Evolutionary conservation across 2,888 invertebrate genomes (phyloP).

Genomic region (Actias luna): DNA sequence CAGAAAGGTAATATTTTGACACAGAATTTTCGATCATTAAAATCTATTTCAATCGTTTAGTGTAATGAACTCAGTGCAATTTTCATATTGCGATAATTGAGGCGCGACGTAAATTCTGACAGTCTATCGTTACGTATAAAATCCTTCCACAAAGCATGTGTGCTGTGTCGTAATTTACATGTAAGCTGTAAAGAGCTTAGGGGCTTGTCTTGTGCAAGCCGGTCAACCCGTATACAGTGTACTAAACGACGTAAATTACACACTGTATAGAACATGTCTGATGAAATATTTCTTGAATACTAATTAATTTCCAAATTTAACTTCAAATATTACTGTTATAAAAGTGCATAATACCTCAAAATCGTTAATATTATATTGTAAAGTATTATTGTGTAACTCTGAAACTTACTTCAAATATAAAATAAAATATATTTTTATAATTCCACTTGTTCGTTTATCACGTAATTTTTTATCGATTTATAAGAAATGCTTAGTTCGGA

Average conservation of each 20-base stretch:
- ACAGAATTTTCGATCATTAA: conserved; percentile 18
- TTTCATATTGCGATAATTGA: conserved; percentile 20
- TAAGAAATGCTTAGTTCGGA: no score
- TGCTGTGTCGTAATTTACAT: conserved; percentile 61
- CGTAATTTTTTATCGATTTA: no score
- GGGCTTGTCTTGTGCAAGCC: conserved; percentile 67
- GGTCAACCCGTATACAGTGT: conserved; percentile 41
- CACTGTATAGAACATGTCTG: conserved; percentile 49
- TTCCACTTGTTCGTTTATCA: no score
- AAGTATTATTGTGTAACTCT: background rate
- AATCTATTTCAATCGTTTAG: conserved; percentile 36
- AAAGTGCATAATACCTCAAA: background rate
- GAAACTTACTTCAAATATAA: background rate
- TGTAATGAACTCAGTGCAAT: conserved; percentile 30
- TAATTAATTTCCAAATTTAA: conserved; percentile 34
- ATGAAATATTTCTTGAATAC: conserved; percentile 42
- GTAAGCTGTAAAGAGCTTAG: conserved; percentile 63
- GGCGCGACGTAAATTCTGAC: conserved; percentile 20
- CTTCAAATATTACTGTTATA: conserved; percentile 21
- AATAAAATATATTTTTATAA: background rate
- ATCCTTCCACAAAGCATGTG: conserved; percentile 37
- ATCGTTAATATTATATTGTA: background rate
- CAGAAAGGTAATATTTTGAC: background rate
- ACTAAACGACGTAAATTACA: conserved; percentile 58
- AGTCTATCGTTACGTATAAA: conserved; percentile 32